Base-by-base conservation (phyloP, 2,888 invertebrate species). In the Lycophotia porphyrea region DNA sequence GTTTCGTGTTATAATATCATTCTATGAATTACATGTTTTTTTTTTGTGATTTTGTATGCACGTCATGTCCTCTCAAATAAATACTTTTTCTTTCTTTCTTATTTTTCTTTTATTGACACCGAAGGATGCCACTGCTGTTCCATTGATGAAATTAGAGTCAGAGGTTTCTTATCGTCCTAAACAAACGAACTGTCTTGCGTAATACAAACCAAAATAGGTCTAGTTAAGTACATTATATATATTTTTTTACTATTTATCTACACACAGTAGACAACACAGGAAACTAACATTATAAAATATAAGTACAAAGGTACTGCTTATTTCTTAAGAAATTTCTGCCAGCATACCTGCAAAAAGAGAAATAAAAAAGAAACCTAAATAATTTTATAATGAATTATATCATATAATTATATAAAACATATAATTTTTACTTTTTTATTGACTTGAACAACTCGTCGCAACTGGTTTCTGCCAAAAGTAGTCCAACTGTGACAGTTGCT, bases 401-500 rank as follows among this genome's bases (percentile, higher is more conserved):
- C n/a, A n/a, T n/a, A n/a, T n/a, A n/a, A n/a, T n/a, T n/a, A n/a
- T n/a, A n/a, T n/a, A n/a, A n/a, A n/a, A n/a, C n/a, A n/a, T n/a
- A n/a, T 24, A n/a, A 1, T 24, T 61, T 36, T 24, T 60, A 55
- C 18, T 58, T 58, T 49, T 36, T n/a, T 61, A 24, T 5, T 4
- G 15, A n/a, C 34, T 13, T n/a, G 44, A 55, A 24, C 11, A 36
- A n/a, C 21, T 60, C 24, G 1, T 58, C 5, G 5, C 27, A 47
- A 67, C 49, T 31, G 5, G 13, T 49, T 58, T 58, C 27, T 42
- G 55, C 1, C 42, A 70, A 65, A 69, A 27, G 21, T 49, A 49
- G 21, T 66, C 52, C 7, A 87, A 90, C 88, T 90, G 90, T 91
- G 91, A 91, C 90, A 90, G 89, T 89, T 89, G 90, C 87, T 92